Evolutionary conservation across 1,140 invertebrate species (phyloP), one percentile per base, ranked within the genome.

Genomic region (Euura saliciscinereae): DNA sequence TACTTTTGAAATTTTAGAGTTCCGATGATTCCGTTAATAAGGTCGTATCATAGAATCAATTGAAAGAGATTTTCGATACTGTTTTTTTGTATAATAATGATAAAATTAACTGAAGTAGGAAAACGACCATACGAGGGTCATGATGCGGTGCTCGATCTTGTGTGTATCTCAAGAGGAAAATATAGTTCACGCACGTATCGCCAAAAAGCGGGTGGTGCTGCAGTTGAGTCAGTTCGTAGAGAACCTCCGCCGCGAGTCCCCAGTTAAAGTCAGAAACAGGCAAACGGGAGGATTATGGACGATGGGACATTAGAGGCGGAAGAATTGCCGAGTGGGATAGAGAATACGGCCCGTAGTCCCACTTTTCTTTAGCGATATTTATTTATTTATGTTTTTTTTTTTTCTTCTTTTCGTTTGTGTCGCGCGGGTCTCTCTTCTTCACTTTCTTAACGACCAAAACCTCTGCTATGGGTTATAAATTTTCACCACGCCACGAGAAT

Each of bases 111-210:
- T 28, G 28, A 28, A 28, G 28, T 1, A 28, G 28, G 28, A 28
- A 28, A 28, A 28, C 28, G 0, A 28, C 28, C 28, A 28, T 28
- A 28, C 28, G 51, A 59, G 51, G 51, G 51, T 28, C 28, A 28
- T 28, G 28, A 28, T 28, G 28, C 28, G 1, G 28, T 28, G 28
- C 28, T 28, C 28, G 28, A 28, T 28, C 28, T 59, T 6, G 51
- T n/a, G 51, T n/a, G 5, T 59, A 59, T 59, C 13, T 59, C 6
- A 59, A 59, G 8, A 28, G 28, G 28, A 71, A 78, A 70, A 73
- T 76, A 68, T 78, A 79, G 76, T 79, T 79, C 78, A 79, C 78
- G 78, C 78, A 80, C 78, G 78, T 80, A 79, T 79, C 78, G 76
- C 79, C 78, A 77, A 69, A 75, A 75, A 28, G 28, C 28, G 28